phyloP scores from a whole-genome alignment of 2,797 vertebrate species.

The Danio aesculapii region DNA sequence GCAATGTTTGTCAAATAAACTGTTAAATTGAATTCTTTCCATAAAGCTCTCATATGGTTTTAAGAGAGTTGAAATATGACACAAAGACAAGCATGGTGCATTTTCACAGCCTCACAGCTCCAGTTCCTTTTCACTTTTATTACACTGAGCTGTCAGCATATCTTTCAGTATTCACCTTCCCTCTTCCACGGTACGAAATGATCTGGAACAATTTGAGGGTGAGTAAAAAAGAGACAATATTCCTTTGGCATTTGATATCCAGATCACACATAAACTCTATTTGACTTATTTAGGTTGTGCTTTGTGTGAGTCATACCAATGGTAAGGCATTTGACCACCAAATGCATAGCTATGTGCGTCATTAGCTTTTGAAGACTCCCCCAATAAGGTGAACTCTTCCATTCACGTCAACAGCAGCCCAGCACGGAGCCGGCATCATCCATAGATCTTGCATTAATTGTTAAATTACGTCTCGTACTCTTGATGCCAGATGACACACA shows the following conservation, averaged over 20 bases:
- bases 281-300: slow-evolving; percentile 36
- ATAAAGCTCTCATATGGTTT: background rate
- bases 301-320: background rate
- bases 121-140: slow-evolving; percentile 2
- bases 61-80: background rate
- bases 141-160: background rate
- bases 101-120: background rate
- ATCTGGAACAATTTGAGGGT: background rate
- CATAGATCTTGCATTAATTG: slow-evolving; percentile 37
- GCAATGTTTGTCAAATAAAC: background rate
- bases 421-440: slow-evolving; percentile 23
- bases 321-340: background rate
- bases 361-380: slow-evolving; percentile 16
- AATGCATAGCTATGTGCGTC: background rate
- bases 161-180: slow-evolving; percentile 9
- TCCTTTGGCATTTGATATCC: background rate
- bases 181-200: background rate
- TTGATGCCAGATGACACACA: slow-evolving; percentile 37
- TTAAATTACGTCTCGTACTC: slow-evolving; percentile 16
- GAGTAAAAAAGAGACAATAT: background rate
- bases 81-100: background rate
- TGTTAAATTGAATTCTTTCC: background rate
- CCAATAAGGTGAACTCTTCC: background rate
- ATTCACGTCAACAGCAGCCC: slow-evolving; percentile 9
- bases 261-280: slow-evolving; percentile 8